Base-by-base conservation (phyloP, 2,888 invertebrate genomes). In the Tetragnatha montana region DNA sequence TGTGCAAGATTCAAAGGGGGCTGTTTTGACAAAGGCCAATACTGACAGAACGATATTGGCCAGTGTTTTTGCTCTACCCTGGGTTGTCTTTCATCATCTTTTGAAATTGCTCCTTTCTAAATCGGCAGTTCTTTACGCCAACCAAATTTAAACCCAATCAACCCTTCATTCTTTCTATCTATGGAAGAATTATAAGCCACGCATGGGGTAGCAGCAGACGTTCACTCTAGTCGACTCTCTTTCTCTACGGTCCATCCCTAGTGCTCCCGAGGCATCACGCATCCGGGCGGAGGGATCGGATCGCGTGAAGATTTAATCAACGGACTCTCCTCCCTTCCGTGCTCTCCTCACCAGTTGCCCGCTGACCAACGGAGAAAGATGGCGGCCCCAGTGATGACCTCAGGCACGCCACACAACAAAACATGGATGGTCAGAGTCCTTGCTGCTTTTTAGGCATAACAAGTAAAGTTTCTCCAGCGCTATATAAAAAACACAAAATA, bases 301-400 rank as follows among this genome's bases (percentile, higher is more conserved):
- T 89, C 75, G 84, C 88, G 88, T 89, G 88, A 89, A 89, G 85
- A 89, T 89, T 89, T 89, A 89, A 89, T 89, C 89, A 89, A 76
- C 22, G 75, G 87, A 8, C 51, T 50, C 51, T 84, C 49, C 19
- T 89, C 75, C 83, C 84, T 81, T 84, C n/a, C 50, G 35, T 35
- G 35, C 17, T 60, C 69, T 87, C 51, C 51, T 78, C 82, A 81
- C 85, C 85, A 85, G 71, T 85, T 81, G 85, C 85, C 81, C 89
- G 70, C 51, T 89, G 89, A 85, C 80, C 89, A 60, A 81, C 69
- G 49, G 75, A 35, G 35, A 35, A 35, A 35, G 35, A 35, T 35
- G 35, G 35, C 35, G 35, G 35, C 35, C 35, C 22, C 35, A 4
- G 35, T 35, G 35, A 35, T 35, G 35, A 35, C 35, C 35, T 4